Percentiles rank a stretch among this genome's conserved stretches.
Conservation (phyloP, 2,888 invertebrate genomes). For the Leptarthrus brevirostris region DNA sequence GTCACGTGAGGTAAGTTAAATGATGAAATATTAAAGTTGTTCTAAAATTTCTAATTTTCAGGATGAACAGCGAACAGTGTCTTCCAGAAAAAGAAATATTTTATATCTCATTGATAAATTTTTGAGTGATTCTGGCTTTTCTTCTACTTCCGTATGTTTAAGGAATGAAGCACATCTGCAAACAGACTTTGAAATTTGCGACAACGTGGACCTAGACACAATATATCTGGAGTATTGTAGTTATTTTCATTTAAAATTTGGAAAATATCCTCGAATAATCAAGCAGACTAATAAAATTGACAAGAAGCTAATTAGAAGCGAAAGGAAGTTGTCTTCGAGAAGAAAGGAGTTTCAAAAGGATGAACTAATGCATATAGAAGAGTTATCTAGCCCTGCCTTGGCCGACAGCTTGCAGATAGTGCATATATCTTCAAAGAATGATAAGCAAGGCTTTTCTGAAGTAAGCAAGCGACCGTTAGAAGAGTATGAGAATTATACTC, state of each 20-base stretch:
- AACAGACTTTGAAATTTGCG: conserved; percentile 81
- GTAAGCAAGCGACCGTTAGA: background rate
- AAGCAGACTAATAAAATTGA: conserved; percentile 64
- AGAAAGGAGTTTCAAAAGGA: background rate
- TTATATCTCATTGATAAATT: conserved; percentile 76
- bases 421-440: background rate
- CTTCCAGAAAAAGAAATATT: conserved; percentile 67
- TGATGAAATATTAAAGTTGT: no score
- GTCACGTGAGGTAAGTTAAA: conserved; percentile 9
- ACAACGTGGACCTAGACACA: conserved; percentile 90
- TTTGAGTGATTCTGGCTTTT: conserved; percentile 75
- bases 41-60: no score
- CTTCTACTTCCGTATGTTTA: conserved; percentile 74
- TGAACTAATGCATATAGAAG: background rate
- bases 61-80: background rate
- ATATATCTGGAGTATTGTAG: conserved; percentile 90
- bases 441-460: background rate
- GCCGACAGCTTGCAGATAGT: background rate
- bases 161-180: conserved; percentile 77
- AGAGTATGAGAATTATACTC: background rate
- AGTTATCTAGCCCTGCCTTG: background rate
- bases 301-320: conserved; percentile 17
- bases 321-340: background rate
- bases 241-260: conserved; percentile 86
- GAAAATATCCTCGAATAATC: conserved; percentile 85